Evolutionary conservation across 2,113 vertebrate species (phyloP).

Genomic region (Oxyruncus cristatus): DNA sequence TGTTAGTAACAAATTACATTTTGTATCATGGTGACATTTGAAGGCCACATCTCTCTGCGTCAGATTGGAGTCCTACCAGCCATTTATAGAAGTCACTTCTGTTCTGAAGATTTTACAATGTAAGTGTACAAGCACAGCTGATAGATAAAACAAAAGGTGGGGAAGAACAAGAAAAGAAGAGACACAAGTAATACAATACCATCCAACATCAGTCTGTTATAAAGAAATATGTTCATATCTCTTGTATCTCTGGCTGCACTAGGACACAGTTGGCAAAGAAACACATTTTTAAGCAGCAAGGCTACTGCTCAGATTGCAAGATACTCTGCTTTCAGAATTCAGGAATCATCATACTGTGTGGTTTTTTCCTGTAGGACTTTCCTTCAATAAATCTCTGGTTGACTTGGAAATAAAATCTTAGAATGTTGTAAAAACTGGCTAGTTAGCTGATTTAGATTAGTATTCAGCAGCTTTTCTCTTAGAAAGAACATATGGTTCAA

Average conservation of each 20-base stretch:
- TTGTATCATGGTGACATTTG: background rate
- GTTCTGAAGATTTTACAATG: background rate
- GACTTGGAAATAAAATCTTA: background rate
- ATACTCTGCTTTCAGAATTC: background rate
- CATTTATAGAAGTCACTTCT: background rate
- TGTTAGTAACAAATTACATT: background rate
- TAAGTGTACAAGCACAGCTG: background rate
- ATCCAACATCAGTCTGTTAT: background rate
- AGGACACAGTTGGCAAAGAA: background rate
- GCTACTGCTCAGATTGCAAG: background rate
- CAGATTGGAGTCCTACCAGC: background rate
- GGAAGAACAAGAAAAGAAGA: background rate
- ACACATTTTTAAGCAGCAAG: background rate
- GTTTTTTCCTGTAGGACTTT: background rate
- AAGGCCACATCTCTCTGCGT: background rate
- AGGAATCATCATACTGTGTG: background rate
- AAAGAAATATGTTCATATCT: background rate
- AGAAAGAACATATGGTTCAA: background rate
- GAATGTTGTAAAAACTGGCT: background rate
- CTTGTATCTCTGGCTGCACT: background rate
- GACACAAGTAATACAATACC: rapidly evolving
- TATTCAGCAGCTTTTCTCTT: background rate
- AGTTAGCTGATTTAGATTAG: background rate
- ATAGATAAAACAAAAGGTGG: background rate
- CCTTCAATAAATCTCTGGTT: background rate